Evolutionary conservation across 2,797 vertebrate species (phyloP).

Genomic region (Dipus sagitta): DNA sequence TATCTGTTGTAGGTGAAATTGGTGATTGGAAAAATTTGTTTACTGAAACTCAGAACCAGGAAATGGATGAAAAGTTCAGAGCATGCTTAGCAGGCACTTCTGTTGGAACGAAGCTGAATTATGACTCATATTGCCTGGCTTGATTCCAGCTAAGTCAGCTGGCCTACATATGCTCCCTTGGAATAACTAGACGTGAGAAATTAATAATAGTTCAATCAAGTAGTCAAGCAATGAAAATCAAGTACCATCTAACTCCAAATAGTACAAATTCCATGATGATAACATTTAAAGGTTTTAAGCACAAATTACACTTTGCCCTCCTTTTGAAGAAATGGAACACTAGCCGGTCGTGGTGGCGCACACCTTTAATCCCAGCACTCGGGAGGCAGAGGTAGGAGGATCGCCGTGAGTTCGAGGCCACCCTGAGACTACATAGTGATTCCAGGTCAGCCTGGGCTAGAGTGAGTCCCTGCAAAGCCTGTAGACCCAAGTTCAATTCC

Average conservation of each 20-base stretch:
- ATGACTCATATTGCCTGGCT: slow-evolving; percentile 82
- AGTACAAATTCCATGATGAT: slow-evolving; percentile 1
- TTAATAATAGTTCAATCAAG: not conserved
- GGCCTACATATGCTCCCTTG: not conserved
- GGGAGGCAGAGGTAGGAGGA: no score
- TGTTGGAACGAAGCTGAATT: slow-evolving; percentile 85
- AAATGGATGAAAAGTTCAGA: slow-evolving; percentile 90
- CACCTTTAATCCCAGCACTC: no score
- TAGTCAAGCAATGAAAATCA: slow-evolving; percentile 10
- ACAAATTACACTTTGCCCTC: slow-evolving; percentile 23
- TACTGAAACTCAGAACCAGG: slow-evolving; percentile 85
- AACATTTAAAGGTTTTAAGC: slow-evolving; percentile 18
- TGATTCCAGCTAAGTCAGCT: slow-evolving; percentile 52
- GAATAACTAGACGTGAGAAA: slow-evolving; percentile 34
- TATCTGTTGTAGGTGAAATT: slow-evolving; percentile 83
- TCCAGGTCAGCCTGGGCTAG: no score
- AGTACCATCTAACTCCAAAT: not conserved
- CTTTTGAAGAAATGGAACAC: no score
- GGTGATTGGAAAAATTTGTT: slow-evolving; percentile 89
- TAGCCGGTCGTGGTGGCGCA: no score
- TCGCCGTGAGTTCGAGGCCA: no score
- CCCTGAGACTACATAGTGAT: no score
- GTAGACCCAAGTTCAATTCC: no score
- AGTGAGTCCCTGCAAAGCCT: no score
- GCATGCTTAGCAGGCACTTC: slow-evolving; percentile 84